phyloP scores from a whole-genome alignment of 2,888 invertebrate species.

The Unio delphinus region DNA sequence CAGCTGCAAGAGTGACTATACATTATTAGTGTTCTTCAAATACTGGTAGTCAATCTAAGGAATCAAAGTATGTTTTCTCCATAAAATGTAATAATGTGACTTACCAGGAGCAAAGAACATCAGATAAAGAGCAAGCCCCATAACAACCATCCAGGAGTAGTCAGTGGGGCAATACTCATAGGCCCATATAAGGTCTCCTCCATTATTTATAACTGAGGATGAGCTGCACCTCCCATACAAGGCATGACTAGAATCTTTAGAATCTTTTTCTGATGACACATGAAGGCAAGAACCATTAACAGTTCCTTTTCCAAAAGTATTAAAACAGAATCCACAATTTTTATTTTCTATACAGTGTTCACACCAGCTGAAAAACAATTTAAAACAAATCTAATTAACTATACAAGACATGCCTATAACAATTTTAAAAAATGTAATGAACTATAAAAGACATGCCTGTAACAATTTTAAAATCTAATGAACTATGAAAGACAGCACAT shows the following conservation, averaged over 20 bases:
- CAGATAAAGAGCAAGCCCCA: slow-evolving; percentile 72
- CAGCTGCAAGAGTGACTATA: no score
- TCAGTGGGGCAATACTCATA: slow-evolving; percentile 72
- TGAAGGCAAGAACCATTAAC: slow-evolving; percentile 68
- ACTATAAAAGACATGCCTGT: no score
- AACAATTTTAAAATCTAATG: no score
- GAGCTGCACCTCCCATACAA: slow-evolving; percentile 53
- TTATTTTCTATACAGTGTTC: slow-evolving; percentile 70
- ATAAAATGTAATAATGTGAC: slow-evolving; percentile 3
- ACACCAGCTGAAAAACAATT: slow-evolving; percentile 66
- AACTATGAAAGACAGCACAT: no score
- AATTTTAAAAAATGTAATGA: no score
- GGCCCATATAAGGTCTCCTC: slow-evolving; percentile 58
- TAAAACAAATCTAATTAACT: not conserved
- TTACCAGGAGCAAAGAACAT: slow-evolving; percentile 73
- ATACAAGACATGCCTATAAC: no score
- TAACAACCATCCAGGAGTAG: slow-evolving; percentile 71
- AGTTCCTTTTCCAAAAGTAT: slow-evolving; percentile 36
- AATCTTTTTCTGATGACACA: slow-evolving; percentile 6
- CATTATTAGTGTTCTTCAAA: no score
- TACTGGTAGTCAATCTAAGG: no score
- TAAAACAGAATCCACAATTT: slow-evolving; percentile 73
- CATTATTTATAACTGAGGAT: slow-evolving; percentile 29
- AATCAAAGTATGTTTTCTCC: no score
- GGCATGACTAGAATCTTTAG: no score